Evolutionary conservation across 2,113 vertebrate species (phyloP).

Genomic region (Lonchura striata): DNA sequence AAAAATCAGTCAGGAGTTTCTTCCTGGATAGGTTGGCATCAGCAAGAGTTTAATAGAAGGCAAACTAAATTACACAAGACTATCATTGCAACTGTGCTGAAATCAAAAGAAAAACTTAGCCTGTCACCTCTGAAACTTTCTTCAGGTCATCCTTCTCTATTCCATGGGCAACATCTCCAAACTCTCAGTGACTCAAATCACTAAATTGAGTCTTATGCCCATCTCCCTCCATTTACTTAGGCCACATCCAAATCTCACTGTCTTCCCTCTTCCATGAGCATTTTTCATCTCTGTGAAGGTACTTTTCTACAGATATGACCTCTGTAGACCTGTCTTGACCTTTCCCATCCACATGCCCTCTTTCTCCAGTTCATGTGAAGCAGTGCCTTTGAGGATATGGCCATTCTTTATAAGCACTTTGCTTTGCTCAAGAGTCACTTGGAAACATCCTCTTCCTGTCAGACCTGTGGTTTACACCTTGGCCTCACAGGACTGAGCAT

Average conservation of each 20-base stretch:
- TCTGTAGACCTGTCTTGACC: background rate
- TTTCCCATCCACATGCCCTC: background rate
- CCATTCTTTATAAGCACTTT: background rate
- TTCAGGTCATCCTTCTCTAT: background rate
- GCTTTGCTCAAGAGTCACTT: background rate
- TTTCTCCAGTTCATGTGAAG: background rate
- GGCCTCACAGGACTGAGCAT: background rate
- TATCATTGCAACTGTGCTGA: background rate
- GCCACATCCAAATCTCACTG: background rate
- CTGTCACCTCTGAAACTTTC: background rate
- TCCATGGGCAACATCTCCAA: background rate
- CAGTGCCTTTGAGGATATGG: background rate
- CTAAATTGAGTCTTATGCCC: background rate
- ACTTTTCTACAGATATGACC: background rate
- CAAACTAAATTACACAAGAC: background rate
- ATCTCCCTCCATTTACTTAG: background rate
- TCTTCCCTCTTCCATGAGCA: background rate
- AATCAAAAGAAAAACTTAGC: background rate
- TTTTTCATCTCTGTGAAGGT: background rate
- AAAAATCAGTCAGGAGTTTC: background rate
- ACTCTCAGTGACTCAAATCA: background rate
- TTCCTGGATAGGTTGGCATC: background rate
- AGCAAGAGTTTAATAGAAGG: background rate
- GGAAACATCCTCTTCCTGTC: background rate
- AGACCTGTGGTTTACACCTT: background rate